Percentiles rank a stretch among this genome's conserved stretches.
phyloP scores from a whole-genome alignment of 2,888 invertebrate genomes.

The Sesia apiformis region DNA sequence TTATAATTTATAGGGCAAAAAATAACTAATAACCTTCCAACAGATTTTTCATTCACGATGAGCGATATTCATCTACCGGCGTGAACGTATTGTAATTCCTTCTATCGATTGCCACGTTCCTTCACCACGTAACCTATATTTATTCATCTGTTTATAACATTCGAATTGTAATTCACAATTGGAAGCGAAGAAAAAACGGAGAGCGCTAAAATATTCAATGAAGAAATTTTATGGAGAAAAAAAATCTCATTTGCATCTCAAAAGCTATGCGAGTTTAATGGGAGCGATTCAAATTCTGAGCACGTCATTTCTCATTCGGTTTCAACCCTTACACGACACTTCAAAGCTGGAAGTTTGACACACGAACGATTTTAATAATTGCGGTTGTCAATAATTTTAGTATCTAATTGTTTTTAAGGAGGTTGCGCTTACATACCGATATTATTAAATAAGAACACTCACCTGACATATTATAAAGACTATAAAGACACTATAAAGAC shows the following conservation, averaged over 20 bases:
- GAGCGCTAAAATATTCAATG: slow-evolving; percentile 64
- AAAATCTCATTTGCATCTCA: slow-evolving; percentile 68
- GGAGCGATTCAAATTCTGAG: slow-evolving; percentile 53
- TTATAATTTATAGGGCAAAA: too few species aligned
- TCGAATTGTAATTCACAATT: slow-evolving; percentile 3
- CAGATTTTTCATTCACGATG: too few species aligned
- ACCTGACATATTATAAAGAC: too few species aligned
- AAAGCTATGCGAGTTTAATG: slow-evolving; percentile 64
- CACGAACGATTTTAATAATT: slow-evolving; percentile 2
- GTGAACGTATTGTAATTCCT: background rate
- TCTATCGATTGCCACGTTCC: background rate
- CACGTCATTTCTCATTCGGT: slow-evolving; percentile 56
- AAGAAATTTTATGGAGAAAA: slow-evolving; percentile 60
- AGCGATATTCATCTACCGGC: too few species aligned
- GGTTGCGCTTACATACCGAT: too few species aligned
- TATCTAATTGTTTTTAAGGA: too few species aligned
- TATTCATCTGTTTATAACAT: slow-evolving; percentile 3
- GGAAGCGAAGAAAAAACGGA: slow-evolving; percentile 42
- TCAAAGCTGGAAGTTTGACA: slow-evolving; percentile 3
- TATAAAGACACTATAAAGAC: too few species aligned
- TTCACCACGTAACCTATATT: background rate
- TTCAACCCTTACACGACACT: slow-evolving; percentile 56
- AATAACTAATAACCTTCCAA: too few species aligned
- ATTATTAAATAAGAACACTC: too few species aligned
- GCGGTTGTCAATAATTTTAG: background rate